Evolutionary conservation across 37 sponge, comb jelly and placozoan species (phyloP).

Genomic region (Cliona cf. orientalis): DNA sequence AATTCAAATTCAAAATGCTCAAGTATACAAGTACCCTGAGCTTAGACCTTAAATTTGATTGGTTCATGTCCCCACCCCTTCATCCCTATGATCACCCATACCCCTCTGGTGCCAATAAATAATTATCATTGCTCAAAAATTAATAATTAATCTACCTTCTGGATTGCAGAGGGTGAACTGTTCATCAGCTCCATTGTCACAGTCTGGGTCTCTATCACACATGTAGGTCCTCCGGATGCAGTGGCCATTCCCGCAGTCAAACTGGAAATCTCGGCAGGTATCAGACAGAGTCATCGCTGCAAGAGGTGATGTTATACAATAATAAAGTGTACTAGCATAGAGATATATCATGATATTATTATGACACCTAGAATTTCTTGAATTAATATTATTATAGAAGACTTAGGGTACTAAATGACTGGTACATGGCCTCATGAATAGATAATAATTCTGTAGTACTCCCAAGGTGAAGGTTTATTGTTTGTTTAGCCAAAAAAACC

Average conservation of each 20-base stretch:
- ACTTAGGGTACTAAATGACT: background rate
- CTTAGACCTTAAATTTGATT: too few relatives aligned
- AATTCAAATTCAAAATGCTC: too few relatives aligned
- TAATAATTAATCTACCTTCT: background rate
- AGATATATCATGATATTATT: too few relatives aligned
- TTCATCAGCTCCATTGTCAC: slow-evolving; percentile 44
- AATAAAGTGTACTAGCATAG: background rate
- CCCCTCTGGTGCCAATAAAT: background rate
- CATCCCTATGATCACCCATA: background rate
- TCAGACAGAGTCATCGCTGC: background rate
- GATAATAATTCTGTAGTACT: background rate
- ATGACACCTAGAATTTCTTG: too few relatives aligned
- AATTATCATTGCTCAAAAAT: background rate
- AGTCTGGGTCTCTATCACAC: slow-evolving; percentile 65
- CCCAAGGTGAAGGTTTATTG: slow-evolving; percentile 6
- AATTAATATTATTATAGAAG: too few relatives aligned
- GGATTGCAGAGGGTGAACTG: slow-evolving; percentile 33
- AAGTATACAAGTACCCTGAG: too few relatives aligned
- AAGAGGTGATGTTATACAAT: background rate
- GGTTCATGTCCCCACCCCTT: too few relatives aligned
- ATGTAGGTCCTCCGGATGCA: slow-evolving; percentile 8
- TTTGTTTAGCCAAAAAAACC: too few relatives aligned
- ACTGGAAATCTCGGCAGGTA: slow-evolving; percentile 10
- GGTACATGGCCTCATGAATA: background rate
- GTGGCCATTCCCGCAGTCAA: slow-evolving; percentile 20